These are phyloP conservation scores for Periparus ater DNA, from an alignment of 2,797 vertebrate genomes.

Conservation along the genomic window DNA sequence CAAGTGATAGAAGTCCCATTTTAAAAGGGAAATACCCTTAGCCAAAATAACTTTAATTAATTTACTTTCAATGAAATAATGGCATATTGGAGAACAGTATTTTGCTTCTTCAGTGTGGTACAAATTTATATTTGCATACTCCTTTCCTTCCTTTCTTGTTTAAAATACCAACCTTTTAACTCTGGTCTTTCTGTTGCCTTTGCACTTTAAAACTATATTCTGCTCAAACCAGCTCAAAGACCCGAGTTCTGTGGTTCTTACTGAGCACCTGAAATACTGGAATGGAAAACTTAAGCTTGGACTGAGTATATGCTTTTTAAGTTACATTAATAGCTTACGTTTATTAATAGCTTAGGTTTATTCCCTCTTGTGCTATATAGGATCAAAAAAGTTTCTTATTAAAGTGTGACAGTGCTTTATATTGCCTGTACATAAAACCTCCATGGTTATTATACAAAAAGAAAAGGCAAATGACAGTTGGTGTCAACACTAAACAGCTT, in stretches of 20 bases:
- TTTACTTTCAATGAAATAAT: background rate
- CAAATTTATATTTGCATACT: background rate
- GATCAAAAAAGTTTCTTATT: constrained; percentile 72
- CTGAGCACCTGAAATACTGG: background rate
- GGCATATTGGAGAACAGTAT: background rate
- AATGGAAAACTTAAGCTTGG: background rate
- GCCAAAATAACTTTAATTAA: background rate
- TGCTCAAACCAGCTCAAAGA: background rate
- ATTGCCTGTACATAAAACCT: constrained; percentile 59
- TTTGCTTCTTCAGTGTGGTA: background rate
- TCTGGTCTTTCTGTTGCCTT: background rate
- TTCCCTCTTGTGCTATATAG: constrained; percentile 19
- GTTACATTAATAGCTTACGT: background rate
- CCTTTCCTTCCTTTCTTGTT: background rate
- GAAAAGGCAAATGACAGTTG: constrained; percentile 77
- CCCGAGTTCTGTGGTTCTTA: background rate
- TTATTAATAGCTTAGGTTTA: constrained; percentile 21
- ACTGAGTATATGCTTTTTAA: background rate
- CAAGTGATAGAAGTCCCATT: background rate
- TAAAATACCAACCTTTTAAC: background rate
- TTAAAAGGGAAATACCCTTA: background rate
- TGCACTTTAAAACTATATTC: background rate
- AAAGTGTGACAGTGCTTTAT: constrained; percentile 70
- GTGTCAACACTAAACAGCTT: constrained; percentile 82
- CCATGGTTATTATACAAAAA: constrained; percentile 65